Evolutionary conservation across 1,140 invertebrate species (phyloP), one percentile per base, ranked within the genome.

Genomic region (Zaprionus ornatus): DNA sequence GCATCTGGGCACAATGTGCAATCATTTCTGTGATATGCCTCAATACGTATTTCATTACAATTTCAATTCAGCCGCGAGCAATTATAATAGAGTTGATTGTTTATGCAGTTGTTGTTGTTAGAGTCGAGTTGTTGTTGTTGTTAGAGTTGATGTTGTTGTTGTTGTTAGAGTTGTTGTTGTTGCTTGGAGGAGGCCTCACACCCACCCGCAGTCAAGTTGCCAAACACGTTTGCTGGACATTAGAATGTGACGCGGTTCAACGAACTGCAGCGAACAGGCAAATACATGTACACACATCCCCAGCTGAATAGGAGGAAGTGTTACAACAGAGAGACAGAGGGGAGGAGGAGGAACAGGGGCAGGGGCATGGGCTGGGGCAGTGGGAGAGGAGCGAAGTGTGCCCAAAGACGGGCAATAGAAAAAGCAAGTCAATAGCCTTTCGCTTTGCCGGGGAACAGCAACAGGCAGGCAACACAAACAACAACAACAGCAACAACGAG

Each of bases 391-490:
- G 40, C 40, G 21, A 50, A 57, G 65, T 74, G 21, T 61, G 57
- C 59, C 37, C 29, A 57, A 64, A 77, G 74, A 82, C 83, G 70
- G 84, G 83, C 83, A 88, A 87, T 87, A 87, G 83, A 87, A 87
- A 87, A 87, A 87, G 76, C 87, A 84, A 87, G 83, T 87, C 83
- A 87, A 87, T 67, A 87, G 83, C 80, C 83, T 88, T 84, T 73
- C 32, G 75, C 69, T 65, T 69, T 67, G 62, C 61, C 42, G 65
- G 55, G 32, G 12, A 65, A 32, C 50, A 45, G 29, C 59, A 63
- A 54, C 56, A 69, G 32, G 50, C 45, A 56, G 25, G 23, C 35
- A 67, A 29, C 66, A 75, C 50, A 65, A 78, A 70, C 66, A 65
- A 65, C 64, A 71, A 35, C 63, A 25, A 17, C 45, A 75, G 27